phyloP scores from a whole-genome alignment of 64 coral and sea anemone genomes.

The Astreopora myriophthalma region DNA sequence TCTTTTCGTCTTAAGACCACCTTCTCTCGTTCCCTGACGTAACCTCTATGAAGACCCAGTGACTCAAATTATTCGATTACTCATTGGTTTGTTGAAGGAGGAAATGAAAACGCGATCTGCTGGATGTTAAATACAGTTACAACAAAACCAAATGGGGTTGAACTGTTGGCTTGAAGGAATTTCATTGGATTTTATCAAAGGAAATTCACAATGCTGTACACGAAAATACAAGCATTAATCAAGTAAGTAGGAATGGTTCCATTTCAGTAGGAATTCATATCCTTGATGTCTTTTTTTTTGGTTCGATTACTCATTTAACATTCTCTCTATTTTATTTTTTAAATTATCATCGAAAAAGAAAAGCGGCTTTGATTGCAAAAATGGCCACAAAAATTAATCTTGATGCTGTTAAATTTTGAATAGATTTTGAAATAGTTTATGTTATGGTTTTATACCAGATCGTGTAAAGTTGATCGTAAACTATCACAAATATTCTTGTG shows the following conservation, averaged over 20 bases:
- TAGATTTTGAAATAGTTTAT: conserved; percentile 40
- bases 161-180: not conserved
- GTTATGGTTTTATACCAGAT: not conserved
- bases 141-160: not conserved
- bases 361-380: not conserved
- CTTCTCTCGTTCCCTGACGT: conserved; percentile 10
- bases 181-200: not conserved
- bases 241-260: conserved; percentile 18
- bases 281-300: not conserved
- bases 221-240: conserved; percentile 13
- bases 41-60: conserved; percentile 7
- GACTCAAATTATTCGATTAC: conserved; percentile 19
- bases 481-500: no score
- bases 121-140: not conserved
- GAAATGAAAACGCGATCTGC: not conserved
- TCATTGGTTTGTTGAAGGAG: conserved; percentile 6
- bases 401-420: conserved; percentile 24
- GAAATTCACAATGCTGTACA: not conserved
- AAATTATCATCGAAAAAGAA: not conserved
- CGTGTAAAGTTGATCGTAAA: not conserved
- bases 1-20: not conserved
- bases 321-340: not conserved
- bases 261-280: not conserved
- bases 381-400: not conserved
- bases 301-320: not conserved